Conservation (phyloP, 2,797 vertebrate species). For the Lates japonicus region DNA sequence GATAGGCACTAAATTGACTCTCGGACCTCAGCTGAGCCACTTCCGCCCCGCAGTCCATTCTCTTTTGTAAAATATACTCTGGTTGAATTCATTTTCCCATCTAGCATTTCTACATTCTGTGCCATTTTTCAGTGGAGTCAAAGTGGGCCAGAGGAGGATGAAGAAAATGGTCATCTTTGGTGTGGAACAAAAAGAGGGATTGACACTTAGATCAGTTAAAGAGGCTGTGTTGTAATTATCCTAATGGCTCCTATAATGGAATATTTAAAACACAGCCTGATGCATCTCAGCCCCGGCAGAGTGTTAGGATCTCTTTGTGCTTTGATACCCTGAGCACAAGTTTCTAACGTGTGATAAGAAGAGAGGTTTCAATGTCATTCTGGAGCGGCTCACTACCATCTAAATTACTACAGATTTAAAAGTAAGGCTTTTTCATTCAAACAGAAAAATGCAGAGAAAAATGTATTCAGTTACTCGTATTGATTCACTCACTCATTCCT, state of each 20-base stretch:
- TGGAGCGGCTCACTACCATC: not conserved
- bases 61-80: not conserved
- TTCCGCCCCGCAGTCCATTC: not conserved
- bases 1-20: not conserved
- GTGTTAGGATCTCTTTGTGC: conserved; percentile 36
- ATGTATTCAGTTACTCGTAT: not conserved
- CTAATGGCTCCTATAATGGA: conserved; percentile 61
- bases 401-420: not conserved
- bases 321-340: not conserved
- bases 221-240: conserved; percentile 53
- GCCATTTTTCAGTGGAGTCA: conserved; percentile 1
- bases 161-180: not conserved
- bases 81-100: not conserved
- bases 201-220: conserved; percentile 27
- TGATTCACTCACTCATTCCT: too few relatives aligned
- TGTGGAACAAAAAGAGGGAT: conserved; percentile 8
- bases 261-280: conserved; percentile 47
- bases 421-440: not conserved
- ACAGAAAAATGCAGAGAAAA: not conserved
- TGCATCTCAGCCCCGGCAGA: conserved; percentile 4
- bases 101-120: not conserved
- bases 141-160: not conserved
- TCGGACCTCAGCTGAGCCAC: conserved; percentile 8
- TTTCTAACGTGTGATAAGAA: conserved; percentile 29
- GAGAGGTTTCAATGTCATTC: conserved; percentile 1